Percentiles rank a stretch among this genome's conserved stretches.
These are phyloP conservation scores for Drosophila falleni DNA, from an alignment of 2,888 invertebrate genomes.

Conservation along the genomic window DNA sequence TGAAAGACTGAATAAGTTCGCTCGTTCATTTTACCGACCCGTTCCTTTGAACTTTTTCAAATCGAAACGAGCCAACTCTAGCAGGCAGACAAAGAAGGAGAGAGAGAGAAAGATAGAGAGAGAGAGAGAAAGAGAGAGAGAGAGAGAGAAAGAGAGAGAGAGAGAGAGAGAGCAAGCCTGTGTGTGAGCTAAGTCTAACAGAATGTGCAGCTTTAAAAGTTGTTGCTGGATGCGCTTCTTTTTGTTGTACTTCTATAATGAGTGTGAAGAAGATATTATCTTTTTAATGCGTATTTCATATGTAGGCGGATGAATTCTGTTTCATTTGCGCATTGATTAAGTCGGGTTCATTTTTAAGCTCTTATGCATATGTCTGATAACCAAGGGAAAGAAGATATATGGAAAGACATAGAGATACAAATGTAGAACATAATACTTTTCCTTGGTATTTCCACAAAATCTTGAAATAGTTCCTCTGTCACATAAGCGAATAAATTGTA, in stretches of 20 bases:
- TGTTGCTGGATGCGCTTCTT: slow-evolving; percentile 1
- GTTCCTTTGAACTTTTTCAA: too few species aligned
- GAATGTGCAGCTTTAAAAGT: slow-evolving; percentile 31
- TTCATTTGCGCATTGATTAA: not conserved
- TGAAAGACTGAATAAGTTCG: too few species aligned
- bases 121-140: not conserved
- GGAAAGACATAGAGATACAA: not conserved
- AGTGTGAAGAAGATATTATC: slow-evolving; percentile 2
- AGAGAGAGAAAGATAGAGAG: slow-evolving; percentile 31
- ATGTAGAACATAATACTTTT: not conserved
- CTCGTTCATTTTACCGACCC: too few species aligned
- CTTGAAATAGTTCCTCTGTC: not conserved
- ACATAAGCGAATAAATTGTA: not conserved
- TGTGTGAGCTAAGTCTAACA: not conserved
- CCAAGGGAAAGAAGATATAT: not conserved
- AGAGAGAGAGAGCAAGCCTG: not conserved
- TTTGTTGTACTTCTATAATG: not conserved
- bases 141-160: too few species aligned
- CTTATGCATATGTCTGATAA: not conserved
- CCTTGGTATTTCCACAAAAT: not conserved
- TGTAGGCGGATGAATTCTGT: slow-evolving; percentile 2
- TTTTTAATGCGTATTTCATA: not conserved
- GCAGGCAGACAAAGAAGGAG: too few species aligned
- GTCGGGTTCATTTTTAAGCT: not conserved
- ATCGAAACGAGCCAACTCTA: too few species aligned